Evolutionary conservation across 2,888 invertebrate species (phyloP).

Genomic region (Drosophila eohydei): DNA sequence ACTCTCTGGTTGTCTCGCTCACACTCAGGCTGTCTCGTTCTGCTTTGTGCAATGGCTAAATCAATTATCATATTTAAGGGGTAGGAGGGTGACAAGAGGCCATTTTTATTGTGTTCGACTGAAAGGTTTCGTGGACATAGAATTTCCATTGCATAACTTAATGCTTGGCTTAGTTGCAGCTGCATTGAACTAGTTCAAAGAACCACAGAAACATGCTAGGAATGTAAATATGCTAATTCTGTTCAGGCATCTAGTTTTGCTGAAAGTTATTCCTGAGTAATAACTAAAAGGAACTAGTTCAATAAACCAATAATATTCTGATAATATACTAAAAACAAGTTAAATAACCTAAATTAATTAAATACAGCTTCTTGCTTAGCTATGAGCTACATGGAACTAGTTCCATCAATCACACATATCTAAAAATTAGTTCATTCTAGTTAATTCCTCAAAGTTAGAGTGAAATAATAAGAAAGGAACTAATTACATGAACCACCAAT

Average conservation of each 20-base stretch:
- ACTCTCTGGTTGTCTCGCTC: not conserved
- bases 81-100: not conserved
- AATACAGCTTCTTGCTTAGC: too few species aligned
- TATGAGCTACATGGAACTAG: too few species aligned
- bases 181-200: constrained; percentile 7
- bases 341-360: too few species aligned
- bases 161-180: not conserved
- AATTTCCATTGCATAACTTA: not conserved
- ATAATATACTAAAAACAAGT: too few species aligned
- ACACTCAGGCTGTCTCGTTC: not conserved
- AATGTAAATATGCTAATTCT: not conserved
- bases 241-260: not conserved
- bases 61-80: constrained; percentile 2
- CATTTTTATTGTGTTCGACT: constrained; percentile 5
- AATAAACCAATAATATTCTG: too few species aligned
- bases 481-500: not conserved
- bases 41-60: not conserved
- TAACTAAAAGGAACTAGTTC: too few species aligned
- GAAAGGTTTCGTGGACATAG: not conserved
- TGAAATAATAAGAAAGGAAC: not conserved
- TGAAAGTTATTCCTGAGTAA: not conserved
- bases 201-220: not conserved
- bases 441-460: too few species aligned
- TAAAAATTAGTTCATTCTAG: too few species aligned
- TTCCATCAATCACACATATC: too few species aligned